A percentile compares a stretch with the other conserved stretches of the same genome.
phyloP scores from a whole-genome alignment of 2,113 vertebrate species.

The Takifugu bimaculatus region DNA sequence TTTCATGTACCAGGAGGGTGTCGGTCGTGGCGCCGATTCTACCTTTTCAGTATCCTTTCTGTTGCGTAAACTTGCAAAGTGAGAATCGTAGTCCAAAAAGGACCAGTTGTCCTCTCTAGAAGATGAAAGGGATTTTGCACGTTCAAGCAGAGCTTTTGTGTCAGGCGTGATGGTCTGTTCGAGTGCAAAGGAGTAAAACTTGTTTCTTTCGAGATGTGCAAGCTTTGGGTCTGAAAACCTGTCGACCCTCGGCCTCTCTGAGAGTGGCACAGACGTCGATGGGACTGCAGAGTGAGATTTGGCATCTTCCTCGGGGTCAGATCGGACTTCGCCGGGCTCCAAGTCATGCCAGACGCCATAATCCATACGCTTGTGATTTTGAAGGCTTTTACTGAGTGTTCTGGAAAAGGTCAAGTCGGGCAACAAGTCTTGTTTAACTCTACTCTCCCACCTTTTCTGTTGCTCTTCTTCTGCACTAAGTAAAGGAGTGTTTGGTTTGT shows the following conservation, averaged over 20 bases:
- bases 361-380: constrained; percentile 81
- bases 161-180: constrained; percentile 98
- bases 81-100: constrained; percentile 91
- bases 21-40: constrained; percentile 88
- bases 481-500: constrained; percentile 81
- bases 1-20: constrained; percentile 97
- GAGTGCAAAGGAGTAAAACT: constrained; percentile 92
- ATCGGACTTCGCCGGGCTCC: constrained; percentile 94
- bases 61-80: constrained; percentile 89
- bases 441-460: constrained; percentile 83
- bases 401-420: constrained; percentile 85
- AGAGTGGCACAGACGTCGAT: constrained; percentile 84
- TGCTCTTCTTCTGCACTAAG: constrained; percentile 84
- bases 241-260: constrained; percentile 86
- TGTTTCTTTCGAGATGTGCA: constrained; percentile 89
- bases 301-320: constrained; percentile 91
- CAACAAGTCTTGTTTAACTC: constrained; percentile 82
- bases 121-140: constrained; percentile 94
- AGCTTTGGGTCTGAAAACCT: constrained; percentile 89
- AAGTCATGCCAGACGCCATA: constrained; percentile 84
- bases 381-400: constrained; percentile 83
- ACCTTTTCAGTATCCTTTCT: constrained; percentile 97
- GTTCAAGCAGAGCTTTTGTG: constrained; percentile 95
- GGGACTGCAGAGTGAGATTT: constrained; percentile 86
- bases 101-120: constrained; percentile 98